Evolutionary conservation across 2,113 vertebrate genomes (phyloP).

Genomic region (Myiagra hebetior): DNA sequence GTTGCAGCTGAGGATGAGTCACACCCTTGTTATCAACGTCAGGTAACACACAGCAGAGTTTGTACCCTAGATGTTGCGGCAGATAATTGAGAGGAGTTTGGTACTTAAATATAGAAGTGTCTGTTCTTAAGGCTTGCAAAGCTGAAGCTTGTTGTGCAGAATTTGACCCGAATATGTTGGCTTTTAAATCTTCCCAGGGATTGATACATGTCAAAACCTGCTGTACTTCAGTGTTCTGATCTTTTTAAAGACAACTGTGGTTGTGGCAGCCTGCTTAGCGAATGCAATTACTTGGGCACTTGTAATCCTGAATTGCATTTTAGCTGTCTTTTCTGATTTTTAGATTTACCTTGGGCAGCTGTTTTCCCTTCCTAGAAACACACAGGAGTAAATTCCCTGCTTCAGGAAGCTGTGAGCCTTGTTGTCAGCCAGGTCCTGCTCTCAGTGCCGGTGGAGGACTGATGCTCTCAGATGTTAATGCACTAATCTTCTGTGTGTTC

Average conservation of each 20-base stretch:
- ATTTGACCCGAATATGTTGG: slow-evolving; percentile 28
- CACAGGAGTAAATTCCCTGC: neutral
- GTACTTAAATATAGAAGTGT: slow-evolving; percentile 55
- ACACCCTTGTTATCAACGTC: neutral
- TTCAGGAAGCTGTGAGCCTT: neutral
- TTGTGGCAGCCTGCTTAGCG: neutral
- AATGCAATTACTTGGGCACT: neutral
- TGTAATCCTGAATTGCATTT: neutral
- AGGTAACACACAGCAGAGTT: neutral
- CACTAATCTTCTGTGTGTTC: neutral
- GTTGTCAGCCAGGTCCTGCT: neutral
- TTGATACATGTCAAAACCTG: neutral
- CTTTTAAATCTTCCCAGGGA: slow-evolving; percentile 3
- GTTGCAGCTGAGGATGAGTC: neutral
- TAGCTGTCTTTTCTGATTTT: neutral
- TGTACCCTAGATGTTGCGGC: neutral
- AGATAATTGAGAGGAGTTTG: slow-evolving; percentile 1
- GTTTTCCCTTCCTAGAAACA: neutral
- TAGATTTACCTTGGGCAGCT: neutral
- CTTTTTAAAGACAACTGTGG: neutral
- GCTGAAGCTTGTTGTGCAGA: neutral
- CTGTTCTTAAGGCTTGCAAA: neutral
- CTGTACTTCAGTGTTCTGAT: neutral
- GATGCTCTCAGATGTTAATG: neutral
- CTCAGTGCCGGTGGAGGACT: neutral